phyloP scores from a whole-genome alignment of 2,113 vertebrate species.

The Sus scrofa region T2T-Sscrofa CM000826.6:149083501-149084000 shows the following conservation, averaged over 20 bases:
- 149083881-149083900: background rate
- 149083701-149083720: background rate
- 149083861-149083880: background rate
- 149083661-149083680: background rate
- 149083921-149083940: background rate
- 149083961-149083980: background rate
- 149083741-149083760: background rate
- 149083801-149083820: background rate
- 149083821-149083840: background rate
- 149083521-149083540: background rate
- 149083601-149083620: conserved; percentile 55
- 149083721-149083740: background rate
- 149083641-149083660: background rate
- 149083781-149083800: background rate
- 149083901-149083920: background rate
- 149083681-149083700: background rate
- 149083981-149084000: background rate
- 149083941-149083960: background rate
- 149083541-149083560: conserved; percentile 40
- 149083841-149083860: background rate
- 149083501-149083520: conserved; percentile 59
- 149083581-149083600: conserved; percentile 43
- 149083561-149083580: conserved; percentile 75
- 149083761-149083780: background rate
- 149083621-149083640: conserved; percentile 44